Base-by-base conservation (phyloP, 2,113 vertebrate genomes). In the Cnemophilus loriae region DNA sequence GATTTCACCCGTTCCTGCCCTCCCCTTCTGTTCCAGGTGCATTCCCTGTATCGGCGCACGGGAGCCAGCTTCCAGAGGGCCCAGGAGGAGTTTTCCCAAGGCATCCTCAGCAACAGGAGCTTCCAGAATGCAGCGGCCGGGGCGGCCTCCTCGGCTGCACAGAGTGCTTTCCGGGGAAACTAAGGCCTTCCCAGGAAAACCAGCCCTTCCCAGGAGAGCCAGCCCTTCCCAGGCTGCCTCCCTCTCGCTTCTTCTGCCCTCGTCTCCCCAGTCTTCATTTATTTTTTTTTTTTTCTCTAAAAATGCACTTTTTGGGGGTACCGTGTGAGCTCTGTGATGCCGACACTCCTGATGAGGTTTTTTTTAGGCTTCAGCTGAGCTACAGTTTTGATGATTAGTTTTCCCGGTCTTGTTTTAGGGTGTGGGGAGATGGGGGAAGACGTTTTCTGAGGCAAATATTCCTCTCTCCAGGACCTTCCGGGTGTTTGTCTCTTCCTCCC, bases 11-110 rank as follows among this genome's bases (percentile, higher is more conserved):
- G 2, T 41, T 10, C 11, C 2, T 6, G 3, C 7, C 21, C 24
- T 46, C n/a, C 27, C 9, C 32, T 19, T 47, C 7, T 1, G 63
- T 17, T 9, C 55, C 87, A 99, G 99, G 99, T 99, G 63, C 99
- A 99, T 47, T 98, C 98, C 16, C 97, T 98, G 87, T 99, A 99
- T 83, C 98, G 99, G 41, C 97, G 98, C 77, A 99, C 99, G 0
- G 99, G 99, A 41, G 99, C 99, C 95, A 99, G 99, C 93, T 99
- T 99, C 98, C 98, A 98, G 71, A 99, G 99, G 91, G 99, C 99
- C 8, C 99, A 99, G 92, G 98, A 99, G 60, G 99, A 99, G 97
- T 99, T 99, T 90, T 99, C 99, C 79, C 98, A 98, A 19, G 99
- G 98, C 60, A 99, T 99, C 93, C 97, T 99, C 95, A 98, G 95